Base-by-base conservation (phyloP, 2,888 invertebrate species). In the Steinernema scapterisci region DNA sequence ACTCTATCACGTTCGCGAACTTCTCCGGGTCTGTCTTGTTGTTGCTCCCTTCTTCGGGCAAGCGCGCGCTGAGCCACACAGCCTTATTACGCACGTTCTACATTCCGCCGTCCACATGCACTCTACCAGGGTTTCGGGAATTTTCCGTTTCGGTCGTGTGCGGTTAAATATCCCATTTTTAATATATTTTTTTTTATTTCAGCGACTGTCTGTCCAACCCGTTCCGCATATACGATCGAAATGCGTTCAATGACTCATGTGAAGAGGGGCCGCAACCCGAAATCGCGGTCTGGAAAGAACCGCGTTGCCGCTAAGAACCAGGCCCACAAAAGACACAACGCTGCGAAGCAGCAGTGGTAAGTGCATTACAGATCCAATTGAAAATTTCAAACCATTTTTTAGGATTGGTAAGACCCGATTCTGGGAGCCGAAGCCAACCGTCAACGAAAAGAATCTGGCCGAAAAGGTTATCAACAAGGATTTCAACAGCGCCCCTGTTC, bases 241-340 rank as follows among this genome's bases (percentile, higher is more conserved):
- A 63, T 63, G 63, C 63, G 63, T 63, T 63, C 63, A 6, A 63
- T 63, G 63, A 2, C 31, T 25, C 63, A 63, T 31, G 63, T 63
- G 31, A 27, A 25, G 16, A 63, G 27, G 38, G 38, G 63, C 13
- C 63, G 27, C 7, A 63, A 38, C 38, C 38, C 38, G 38, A 38
- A 63, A 31, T 6, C 6, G 27, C 63, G 63, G 16, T 16, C 63
- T 3, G 13, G 31, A 2, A 63, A 63, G 38, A 63, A 31, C 63
- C 63, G 63, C 31, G 31, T 13, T 6, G 27, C 63, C 16, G 31
- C 31, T 1, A 63, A 63, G 38, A 27, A 63, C 31, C 27, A 27
- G 16, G 63, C 63, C 38, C 31, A 63, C 63, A 63, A 63, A n/a
- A 23, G 63, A 31, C 31, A 63, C 1, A 38, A 11, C 19, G 63